These are phyloP conservation scores for Diplodus sargus DNA, from an alignment of 2,797 vertebrate species.

Conservation along the genomic window DNA sequence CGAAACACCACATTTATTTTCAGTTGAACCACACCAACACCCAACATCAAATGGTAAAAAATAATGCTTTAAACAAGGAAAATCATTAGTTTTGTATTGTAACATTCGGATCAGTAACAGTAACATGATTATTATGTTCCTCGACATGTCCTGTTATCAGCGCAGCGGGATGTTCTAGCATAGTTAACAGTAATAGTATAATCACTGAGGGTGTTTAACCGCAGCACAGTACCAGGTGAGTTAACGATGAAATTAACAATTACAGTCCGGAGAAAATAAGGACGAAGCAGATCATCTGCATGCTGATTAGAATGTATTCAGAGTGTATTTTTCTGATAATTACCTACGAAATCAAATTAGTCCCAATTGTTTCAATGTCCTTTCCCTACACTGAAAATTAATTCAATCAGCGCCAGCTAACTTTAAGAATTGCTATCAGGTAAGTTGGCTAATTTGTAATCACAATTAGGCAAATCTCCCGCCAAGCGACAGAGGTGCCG, in stretches of 20 bases:
- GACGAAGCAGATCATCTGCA: slow-evolving; percentile 62
- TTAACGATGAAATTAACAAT: slow-evolving; percentile 51
- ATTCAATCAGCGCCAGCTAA: slow-evolving; percentile 74
- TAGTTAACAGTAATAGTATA: slow-evolving; percentile 31
- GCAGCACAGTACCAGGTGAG: slow-evolving; percentile 20
- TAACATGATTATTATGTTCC: not conserved
- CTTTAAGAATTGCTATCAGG: slow-evolving; percentile 72
- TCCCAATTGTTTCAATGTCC: slow-evolving; percentile 73
- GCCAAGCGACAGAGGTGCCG: slow-evolving; percentile 39
- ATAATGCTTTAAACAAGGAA: not conserved
- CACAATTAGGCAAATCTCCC: slow-evolving; percentile 77
- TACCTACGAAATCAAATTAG: slow-evolving; percentile 75
- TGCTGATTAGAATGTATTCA: slow-evolving; percentile 71
- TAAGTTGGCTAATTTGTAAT: slow-evolving; percentile 81
- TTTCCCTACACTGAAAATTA: slow-evolving; percentile 69
- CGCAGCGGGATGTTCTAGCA: slow-evolving; percentile 4
- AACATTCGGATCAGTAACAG: too few species aligned
- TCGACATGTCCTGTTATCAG: not conserved
- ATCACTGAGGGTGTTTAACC: slow-evolving; percentile 28
- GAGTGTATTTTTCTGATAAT: slow-evolving; percentile 68
- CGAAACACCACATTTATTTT: too few species aligned
- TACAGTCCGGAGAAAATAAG: slow-evolving; percentile 50
- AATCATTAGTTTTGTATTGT: not conserved
- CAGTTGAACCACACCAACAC: rapidly evolving
- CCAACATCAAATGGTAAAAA: not conserved